phyloP scores from a whole-genome alignment of 2,113 vertebrate genomes.

The Pomatorhinus ruficollis region DNA sequence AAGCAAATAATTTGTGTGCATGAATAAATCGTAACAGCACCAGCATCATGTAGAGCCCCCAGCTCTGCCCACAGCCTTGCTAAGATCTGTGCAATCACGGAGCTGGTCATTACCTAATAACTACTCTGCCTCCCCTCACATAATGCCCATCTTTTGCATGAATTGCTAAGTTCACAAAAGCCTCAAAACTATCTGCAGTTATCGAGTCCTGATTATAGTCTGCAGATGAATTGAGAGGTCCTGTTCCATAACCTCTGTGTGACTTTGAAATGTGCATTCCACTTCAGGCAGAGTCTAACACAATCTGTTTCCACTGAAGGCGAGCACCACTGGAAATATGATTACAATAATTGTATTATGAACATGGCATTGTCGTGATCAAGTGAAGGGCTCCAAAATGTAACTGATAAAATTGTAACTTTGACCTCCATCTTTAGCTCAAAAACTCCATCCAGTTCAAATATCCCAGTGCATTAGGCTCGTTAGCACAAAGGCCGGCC shows the following conservation, averaged over 20 bases:
- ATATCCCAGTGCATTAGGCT: conserved; percentile 50
- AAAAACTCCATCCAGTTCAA: conserved; percentile 50
- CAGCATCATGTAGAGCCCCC: neutral
- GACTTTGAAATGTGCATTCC: conserved; percentile 51
- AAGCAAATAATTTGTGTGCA: neutral
- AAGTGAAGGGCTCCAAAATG: conserved; percentile 69
- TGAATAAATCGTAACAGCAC: neutral
- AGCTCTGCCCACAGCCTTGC: neutral
- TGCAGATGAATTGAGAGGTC: conserved; percentile 5
- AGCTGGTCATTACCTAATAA: neutral
- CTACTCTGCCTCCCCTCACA: neutral
- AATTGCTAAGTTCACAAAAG: neutral
- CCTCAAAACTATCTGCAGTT: neutral
- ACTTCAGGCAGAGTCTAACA: neutral
- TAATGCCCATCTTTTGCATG: neutral
- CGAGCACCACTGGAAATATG: conserved; percentile 56
- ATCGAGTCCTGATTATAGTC: neutral
- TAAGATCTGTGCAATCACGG: neutral
- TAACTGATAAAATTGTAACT: conserved; percentile 68
- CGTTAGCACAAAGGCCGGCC: conserved; percentile 34
- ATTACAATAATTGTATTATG: conserved; percentile 58
- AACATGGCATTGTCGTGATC: conserved; percentile 41
- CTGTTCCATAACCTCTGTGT: conserved; percentile 46
- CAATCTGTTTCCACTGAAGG: conserved; percentile 73
- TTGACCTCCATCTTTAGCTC: conserved; percentile 61